Base-by-base conservation (phyloP, 2,113 vertebrate genomes). In the Nicator chloris region DNA sequence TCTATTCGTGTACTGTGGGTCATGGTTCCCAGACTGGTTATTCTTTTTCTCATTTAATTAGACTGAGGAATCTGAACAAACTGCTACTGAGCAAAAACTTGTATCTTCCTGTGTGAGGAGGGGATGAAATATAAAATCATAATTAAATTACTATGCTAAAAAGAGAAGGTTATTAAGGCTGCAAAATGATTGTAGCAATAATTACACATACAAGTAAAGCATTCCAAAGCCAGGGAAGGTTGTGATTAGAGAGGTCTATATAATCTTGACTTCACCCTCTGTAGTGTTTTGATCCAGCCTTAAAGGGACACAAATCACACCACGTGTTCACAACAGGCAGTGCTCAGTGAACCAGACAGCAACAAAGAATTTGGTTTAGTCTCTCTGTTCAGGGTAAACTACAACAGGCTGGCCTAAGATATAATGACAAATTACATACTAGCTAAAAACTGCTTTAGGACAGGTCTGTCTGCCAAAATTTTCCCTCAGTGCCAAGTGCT, bases 251-350 rank as follows among this genome's bases (percentile, higher is more conserved):
- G 22, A 65, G 31, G 10, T 33, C n/a, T 86, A 2, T 26, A 28
- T 8, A 63, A 81, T 27, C 47, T 23, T 78, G 33, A 27, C 39
- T 86, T 71, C 24, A 22, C 7, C 6, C 13, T 77, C 45, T 66
- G 19, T 2, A 51, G 39, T 2, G 30, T 47, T 81, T 26, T 0
- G 3, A 50, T 44, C 16, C 56, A 69, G 22, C 15, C 47, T 47
- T n/a, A 21, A 47, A 70, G 24, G 66, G 39, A 22, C 14, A 27
- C 4, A 44, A 47, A 44, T 11, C 8, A 3, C 27, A 11, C 21
- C 15, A 0, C 1, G 3, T 22, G 24, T 2, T 30, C 35, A 11
- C 50, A 69, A 14, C 4, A 24, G 18, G 42, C 47, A 37, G 26
- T 0, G 1, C 44, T 45, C 22, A 20, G 63, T 4, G 20, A 79